Percentiles rank a stretch among this genome's conserved stretches.
These are phyloP conservation scores for Ridgeia piscesae DNA, from an alignment of 1,140 invertebrate species.

Conservation along the genomic window DNA sequence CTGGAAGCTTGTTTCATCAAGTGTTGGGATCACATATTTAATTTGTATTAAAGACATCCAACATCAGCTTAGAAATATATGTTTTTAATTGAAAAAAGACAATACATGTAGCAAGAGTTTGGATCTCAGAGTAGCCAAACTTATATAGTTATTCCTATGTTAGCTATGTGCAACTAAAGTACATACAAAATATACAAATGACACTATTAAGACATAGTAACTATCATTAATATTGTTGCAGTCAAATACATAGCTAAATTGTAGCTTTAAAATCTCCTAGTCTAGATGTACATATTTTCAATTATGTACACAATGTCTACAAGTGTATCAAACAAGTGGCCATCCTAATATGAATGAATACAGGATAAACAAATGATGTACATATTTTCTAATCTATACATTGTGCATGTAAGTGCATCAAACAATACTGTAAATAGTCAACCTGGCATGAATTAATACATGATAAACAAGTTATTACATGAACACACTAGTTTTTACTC, in stretches of 20 bases:
- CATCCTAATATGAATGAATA: no score
- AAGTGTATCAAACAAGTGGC: not conserved
- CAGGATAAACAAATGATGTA: not conserved
- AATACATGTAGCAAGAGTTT: not conserved
- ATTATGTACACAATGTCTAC: no score
- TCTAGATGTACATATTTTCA: not conserved
- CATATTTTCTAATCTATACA: not conserved
- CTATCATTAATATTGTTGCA: not conserved
- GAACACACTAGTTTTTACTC: not conserved
- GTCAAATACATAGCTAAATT: not conserved
- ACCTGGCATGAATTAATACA: not conserved
- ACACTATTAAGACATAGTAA: not conserved
- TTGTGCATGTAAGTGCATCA: not conserved
- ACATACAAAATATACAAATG: no score
- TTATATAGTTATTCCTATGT: not conserved
- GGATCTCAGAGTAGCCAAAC: not conserved
- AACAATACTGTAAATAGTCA: not conserved
- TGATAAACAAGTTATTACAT: not conserved
- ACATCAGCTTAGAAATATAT: not conserved
- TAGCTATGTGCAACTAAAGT: not conserved
- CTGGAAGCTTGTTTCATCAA: no score
- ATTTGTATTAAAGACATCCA: no score
- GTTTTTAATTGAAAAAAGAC: slow-evolving; percentile 10
- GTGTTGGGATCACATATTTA: no score
- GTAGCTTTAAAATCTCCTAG: no score